phyloP scores from a whole-genome alignment of 2,797 vertebrate genomes.

The Spinus olivaceus region DNA sequence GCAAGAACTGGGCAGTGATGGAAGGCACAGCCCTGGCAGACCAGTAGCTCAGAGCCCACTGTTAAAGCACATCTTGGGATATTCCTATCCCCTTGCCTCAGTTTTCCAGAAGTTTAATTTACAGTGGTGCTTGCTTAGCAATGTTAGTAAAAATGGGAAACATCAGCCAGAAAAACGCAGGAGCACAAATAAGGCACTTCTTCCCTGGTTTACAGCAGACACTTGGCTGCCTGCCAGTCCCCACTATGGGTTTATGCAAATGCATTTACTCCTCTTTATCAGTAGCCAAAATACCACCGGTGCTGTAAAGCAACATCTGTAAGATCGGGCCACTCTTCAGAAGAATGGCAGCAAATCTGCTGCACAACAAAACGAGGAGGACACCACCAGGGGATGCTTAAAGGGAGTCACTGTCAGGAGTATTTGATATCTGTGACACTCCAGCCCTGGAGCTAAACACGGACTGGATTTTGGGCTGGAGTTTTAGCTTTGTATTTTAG shows the following conservation, averaged over 20 bases:
- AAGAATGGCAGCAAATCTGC: background rate
- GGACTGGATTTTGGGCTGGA: background rate
- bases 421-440: background rate
- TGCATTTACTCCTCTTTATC: conserved; percentile 9
- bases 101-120: background rate
- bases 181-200: background rate
- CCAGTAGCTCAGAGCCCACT: background rate
- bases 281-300: background rate
- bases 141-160: background rate
- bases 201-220: background rate
- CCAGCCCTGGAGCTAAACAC: background rate
- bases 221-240: conserved; percentile 18
- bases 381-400: background rate
- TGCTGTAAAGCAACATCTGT: background rate
- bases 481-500: background rate
- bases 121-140: background rate
- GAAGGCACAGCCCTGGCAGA: background rate
- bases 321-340: background rate
- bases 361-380: background rate
- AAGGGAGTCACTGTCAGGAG: background rate
- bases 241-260: conserved; percentile 20
- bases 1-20: background rate
- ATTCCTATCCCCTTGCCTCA: background rate
- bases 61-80: accelerated
- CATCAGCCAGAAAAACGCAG: background rate